Conservation (phyloP, 2,888 invertebrate genomes). For the Apeira syringaria region DNA sequence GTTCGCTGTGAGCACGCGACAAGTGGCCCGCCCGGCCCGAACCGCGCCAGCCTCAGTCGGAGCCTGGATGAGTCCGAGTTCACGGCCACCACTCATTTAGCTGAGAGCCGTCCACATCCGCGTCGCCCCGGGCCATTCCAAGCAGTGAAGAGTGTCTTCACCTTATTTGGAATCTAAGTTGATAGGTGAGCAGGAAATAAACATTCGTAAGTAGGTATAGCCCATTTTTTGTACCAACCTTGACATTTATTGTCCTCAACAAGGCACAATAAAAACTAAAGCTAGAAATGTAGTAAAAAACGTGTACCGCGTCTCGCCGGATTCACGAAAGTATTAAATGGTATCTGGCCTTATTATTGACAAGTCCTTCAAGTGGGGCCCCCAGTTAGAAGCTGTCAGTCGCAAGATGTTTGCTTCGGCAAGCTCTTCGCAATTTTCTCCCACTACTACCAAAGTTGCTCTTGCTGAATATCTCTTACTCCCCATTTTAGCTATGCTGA, state of each 20-base stretch:
- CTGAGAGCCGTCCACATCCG: no score
- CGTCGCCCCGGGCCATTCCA: conserved; percentile 7
- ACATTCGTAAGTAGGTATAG: background rate
- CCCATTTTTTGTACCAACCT: background rate
- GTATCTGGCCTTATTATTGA: no score
- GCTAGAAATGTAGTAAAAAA: background rate
- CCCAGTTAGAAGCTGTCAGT: no score
- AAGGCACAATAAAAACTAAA: background rate
- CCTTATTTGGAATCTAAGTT: conserved; percentile 1
- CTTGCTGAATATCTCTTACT: no score
- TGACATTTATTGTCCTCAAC: background rate
- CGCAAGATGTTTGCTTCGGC: no score
- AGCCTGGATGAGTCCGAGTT: conserved; percentile 16
- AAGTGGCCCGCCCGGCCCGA: conserved; percentile 9
- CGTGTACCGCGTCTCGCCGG: no score
- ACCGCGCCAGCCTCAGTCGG: no score
- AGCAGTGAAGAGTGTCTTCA: conserved; percentile 1
- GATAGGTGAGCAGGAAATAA: background rate
- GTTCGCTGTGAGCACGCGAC: background rate
- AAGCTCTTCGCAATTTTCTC: no score
- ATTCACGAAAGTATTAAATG: no score
- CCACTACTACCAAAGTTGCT: no score
- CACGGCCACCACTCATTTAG: background rate
- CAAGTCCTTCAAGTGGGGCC: no score
- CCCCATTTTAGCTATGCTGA: no score